Conservation (phyloP, 2,888 invertebrate species). For the Nymphalis urticae region DNA sequence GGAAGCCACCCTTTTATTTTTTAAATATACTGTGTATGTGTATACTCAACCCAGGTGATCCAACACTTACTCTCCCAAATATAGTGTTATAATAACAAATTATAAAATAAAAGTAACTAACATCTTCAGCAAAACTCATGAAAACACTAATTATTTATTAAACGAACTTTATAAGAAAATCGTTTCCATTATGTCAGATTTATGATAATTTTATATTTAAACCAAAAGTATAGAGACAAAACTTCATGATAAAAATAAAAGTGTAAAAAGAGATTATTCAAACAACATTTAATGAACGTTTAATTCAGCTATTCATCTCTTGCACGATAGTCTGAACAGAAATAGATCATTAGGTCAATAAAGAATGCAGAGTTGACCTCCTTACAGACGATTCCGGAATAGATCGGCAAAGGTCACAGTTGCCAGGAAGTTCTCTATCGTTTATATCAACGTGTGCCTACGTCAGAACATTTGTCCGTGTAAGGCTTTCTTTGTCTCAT, state of each 20-base stretch:
- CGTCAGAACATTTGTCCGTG: neutral
- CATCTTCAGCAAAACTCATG: no score
- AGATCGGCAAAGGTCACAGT: constrained; percentile 23
- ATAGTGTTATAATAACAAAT: no score
- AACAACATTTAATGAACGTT: constrained; percentile 29
- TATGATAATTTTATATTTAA: neutral
- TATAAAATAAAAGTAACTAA: no score
- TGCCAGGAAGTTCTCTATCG: constrained; percentile 16
- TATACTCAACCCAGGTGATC: no score
- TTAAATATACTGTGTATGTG: no score
- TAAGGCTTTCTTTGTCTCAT: constrained; percentile 2
- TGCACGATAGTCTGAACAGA: constrained; percentile 18
- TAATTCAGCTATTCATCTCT: constrained; percentile 1
- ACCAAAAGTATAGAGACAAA: neutral
- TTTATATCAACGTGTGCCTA: constrained; percentile 8
- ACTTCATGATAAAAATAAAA: neutral
- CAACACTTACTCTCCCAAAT: no score
- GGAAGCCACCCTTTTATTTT: no score
- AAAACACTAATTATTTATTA: no score
- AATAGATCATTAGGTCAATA: constrained; percentile 32
- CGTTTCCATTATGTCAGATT: neutral
- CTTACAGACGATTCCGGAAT: constrained; percentile 17
- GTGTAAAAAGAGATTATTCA: neutral
- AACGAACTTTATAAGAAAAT: neutral
- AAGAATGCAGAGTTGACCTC: constrained; percentile 27